These are phyloP conservation scores for Pogonocichla stellata DNA, from an alignment of 2,113 vertebrate species.

Conservation along the genomic window DNA sequence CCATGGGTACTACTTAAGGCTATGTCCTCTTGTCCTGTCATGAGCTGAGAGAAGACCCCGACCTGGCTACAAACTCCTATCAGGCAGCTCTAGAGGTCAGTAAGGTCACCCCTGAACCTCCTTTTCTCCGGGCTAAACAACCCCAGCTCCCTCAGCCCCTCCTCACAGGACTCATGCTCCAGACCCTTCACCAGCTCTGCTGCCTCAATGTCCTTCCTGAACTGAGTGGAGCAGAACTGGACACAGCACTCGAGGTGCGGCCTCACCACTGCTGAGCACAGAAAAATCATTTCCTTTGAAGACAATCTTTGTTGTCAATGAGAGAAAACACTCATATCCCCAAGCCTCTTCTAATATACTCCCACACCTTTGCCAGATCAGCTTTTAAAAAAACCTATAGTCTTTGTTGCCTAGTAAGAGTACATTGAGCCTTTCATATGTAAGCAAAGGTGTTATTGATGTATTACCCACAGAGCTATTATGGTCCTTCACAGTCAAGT, in stretches of 20 bases:
- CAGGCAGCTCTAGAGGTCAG: not conserved
- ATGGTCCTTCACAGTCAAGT: not conserved
- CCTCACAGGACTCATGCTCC: fast-evolving
- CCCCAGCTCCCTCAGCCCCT: not conserved
- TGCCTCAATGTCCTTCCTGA: not conserved
- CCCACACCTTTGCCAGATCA: not conserved
- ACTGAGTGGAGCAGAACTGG: not conserved
- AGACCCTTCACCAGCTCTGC: not conserved
- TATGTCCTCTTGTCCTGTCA: not conserved
- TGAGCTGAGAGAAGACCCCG: not conserved
- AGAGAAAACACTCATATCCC: not conserved
- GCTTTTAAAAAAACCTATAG: not conserved
- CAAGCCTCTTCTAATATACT: fast-evolving
- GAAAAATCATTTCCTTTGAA: not conserved
- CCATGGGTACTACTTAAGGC: fast-evolving
- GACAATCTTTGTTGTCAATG: not conserved
- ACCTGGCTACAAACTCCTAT: not conserved
- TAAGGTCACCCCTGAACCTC: not conserved
- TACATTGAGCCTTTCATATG: not conserved
- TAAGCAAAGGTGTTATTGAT: not conserved
- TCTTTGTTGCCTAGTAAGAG: not conserved
- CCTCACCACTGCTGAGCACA: not conserved
- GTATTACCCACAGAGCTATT: not conserved
- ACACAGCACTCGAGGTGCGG: fast-evolving
- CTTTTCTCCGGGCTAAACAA: not conserved